Evolutionary conservation across 2,888 invertebrate genomes (phyloP).

Genomic region (Phengaris alcon): DNA sequence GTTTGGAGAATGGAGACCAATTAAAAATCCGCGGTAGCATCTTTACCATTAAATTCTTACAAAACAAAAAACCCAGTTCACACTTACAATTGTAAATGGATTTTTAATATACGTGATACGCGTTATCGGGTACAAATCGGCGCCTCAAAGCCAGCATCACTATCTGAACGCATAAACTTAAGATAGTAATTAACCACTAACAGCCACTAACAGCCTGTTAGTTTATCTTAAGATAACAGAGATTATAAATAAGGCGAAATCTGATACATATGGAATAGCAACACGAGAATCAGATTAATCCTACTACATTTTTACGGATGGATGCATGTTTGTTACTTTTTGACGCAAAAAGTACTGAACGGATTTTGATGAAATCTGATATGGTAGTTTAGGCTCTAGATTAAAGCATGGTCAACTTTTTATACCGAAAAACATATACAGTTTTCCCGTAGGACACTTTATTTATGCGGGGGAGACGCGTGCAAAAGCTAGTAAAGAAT

Average conservation of each 20-base stretch:
- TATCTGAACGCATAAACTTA: slow-evolving; percentile 74
- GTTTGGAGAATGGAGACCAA: neutral
- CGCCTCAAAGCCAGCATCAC: slow-evolving; percentile 65
- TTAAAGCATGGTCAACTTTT: too few species aligned
- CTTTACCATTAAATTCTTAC: neutral
- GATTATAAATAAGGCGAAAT: slow-evolving; percentile 53
- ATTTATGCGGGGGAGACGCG: too few species aligned
- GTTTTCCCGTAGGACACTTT: too few species aligned
- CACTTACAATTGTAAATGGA: slow-evolving; percentile 42
- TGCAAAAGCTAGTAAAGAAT: too few species aligned
- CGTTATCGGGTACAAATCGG: slow-evolving; percentile 72
- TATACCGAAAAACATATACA: too few species aligned
- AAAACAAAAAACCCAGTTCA: slow-evolving; percentile 9
- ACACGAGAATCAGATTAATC: slow-evolving; percentile 10
- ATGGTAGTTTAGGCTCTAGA: too few species aligned
- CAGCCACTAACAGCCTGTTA: slow-evolving; percentile 54
- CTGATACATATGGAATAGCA: slow-evolving; percentile 50
- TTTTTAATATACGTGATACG: slow-evolving; percentile 49
- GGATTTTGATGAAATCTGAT: too few species aligned
- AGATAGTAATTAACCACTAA: slow-evolving; percentile 71
- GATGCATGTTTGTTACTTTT: too few species aligned
- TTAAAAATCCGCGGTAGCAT: slow-evolving; percentile 33
- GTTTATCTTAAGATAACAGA: slow-evolving; percentile 51
- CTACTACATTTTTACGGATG: neutral
- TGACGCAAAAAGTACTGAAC: too few species aligned